Percentiles rank a stretch among this genome's conserved stretches.
Conservation (phyloP, 2,888 invertebrate genomes). For the Tubulanus polymorphus region DNA sequence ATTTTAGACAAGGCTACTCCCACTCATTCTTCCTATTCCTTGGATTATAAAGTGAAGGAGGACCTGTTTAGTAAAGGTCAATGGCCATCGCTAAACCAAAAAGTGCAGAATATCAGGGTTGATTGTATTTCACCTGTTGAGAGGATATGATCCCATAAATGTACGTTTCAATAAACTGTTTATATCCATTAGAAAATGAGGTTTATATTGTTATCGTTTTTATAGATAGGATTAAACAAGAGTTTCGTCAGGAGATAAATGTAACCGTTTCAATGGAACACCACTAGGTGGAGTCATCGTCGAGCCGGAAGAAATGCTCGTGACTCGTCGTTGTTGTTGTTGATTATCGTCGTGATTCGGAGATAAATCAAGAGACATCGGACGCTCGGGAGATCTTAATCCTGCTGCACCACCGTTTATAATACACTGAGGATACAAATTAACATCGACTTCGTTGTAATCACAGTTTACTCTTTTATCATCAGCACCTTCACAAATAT, state of each 20-base stretch:
- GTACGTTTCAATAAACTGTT: too few relatives aligned
- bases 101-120: too few relatives aligned
- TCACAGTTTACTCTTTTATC: too few relatives aligned
- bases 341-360: too few relatives aligned
- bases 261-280: constrained; percentile 12
- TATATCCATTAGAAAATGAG: too few relatives aligned
- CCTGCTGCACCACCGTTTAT: not conserved
- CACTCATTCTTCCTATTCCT: too few relatives aligned
- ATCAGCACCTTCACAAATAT: not conserved
- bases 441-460: not conserved
- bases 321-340: too few relatives aligned
- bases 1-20: too few relatives aligned
- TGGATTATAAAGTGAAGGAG: not conserved
- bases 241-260: constrained; percentile 20
- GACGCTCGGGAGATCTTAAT: constrained; percentile 2
- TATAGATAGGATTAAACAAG: constrained; percentile 19
- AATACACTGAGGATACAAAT: not conserved
- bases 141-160: too few relatives aligned
- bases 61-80: not conserved
- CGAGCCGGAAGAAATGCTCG: constrained; percentile 22
- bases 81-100: too few relatives aligned
- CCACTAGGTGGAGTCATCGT: constrained; percentile 15
- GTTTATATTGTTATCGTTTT: too few relatives aligned
- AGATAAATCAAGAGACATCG: constrained; percentile 4
- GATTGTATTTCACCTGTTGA: too few relatives aligned